phyloP scores from a whole-genome alignment of 2,797 vertebrate genomes.

The Siniperca undulata region DNA sequence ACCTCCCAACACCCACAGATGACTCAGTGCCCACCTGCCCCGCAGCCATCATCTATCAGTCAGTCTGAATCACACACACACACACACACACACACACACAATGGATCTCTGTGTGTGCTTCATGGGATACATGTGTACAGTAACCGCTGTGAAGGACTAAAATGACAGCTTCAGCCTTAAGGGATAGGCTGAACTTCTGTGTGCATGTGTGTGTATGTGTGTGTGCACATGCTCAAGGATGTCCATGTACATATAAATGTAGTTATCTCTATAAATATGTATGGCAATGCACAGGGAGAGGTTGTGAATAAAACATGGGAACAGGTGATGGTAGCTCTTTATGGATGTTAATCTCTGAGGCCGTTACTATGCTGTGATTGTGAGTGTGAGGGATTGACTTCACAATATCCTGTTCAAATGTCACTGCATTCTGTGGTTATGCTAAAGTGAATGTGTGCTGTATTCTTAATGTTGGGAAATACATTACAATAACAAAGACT shows the following conservation, averaged over 20 bases:
- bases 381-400: slow-evolving; percentile 25
- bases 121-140: slow-evolving; percentile 53
- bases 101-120: slow-evolving; percentile 56
- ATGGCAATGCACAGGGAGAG: slow-evolving; percentile 68
- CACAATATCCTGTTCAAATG: slow-evolving; percentile 64
- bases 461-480: slow-evolving; percentile 24
- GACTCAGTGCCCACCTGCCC: slow-evolving; percentile 80
- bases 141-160: slow-evolving; percentile 73
- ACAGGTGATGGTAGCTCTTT: slow-evolving; percentile 62
- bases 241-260: slow-evolving; percentile 71
- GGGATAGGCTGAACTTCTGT: slow-evolving; percentile 75
- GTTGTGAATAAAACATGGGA: slow-evolving; percentile 79
- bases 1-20: slow-evolving; percentile 62
- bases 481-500: slow-evolving; percentile 41
- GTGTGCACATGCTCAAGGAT: slow-evolving; percentile 35
- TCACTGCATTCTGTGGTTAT: slow-evolving; percentile 33
- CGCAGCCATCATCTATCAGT: slow-evolving; percentile 84
- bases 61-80: slow-evolving; percentile 64
- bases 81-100: slow-evolving; percentile 55
- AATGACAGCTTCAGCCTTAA: slow-evolving; percentile 71
- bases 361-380: slow-evolving; percentile 57
- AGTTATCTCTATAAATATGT: slow-evolving; percentile 78
- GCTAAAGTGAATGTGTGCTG: slow-evolving; percentile 34
- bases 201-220: slow-evolving; percentile 30
- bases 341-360: slow-evolving; percentile 71